Evolutionary conservation across 1,140 invertebrate species (phyloP).

Genomic region (Drosophila bipectinata): DNA sequence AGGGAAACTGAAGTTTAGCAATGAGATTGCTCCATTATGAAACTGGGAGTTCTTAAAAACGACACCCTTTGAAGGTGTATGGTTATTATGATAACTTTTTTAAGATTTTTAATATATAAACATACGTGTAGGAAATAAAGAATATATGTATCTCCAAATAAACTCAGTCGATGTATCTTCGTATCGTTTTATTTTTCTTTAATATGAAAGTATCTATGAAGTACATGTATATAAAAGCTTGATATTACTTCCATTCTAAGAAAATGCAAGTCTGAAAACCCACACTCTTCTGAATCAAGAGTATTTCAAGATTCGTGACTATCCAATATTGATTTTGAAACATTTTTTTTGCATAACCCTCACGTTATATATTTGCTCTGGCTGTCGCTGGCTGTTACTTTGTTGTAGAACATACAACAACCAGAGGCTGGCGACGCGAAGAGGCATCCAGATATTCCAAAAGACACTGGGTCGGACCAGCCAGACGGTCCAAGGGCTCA

Average conservation of each 20-base stretch:
- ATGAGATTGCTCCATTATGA: slow-evolving; percentile 67
- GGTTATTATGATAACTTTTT: neutral
- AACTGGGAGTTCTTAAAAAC: neutral
- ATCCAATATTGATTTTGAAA: slow-evolving; percentile 21
- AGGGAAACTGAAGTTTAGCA: slow-evolving; percentile 37
- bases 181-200: neutral
- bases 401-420: slow-evolving; percentile 73
- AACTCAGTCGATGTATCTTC: neutral
- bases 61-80: neutral
- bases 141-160: no score
- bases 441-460: slow-evolving; percentile 39
- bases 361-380: slow-evolving; percentile 39
- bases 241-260: no score
- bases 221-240: neutral
- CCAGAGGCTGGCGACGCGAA: slow-evolving; percentile 18
- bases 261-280: no score
- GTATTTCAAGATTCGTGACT: slow-evolving; percentile 13
- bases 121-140: no score
- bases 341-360: slow-evolving; percentile 36
- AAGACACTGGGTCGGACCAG: slow-evolving; percentile 7
- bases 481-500: slow-evolving; percentile 61
- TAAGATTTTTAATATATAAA: neutral
- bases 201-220: neutral
- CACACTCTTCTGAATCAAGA: neutral
- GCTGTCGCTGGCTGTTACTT: slow-evolving; percentile 65